A percentile compares a stretch with the other conserved stretches of the same genome.
phyloP scores from a whole-genome alignment of 2,797 vertebrate species.

The Arrhamphus sclerolepis region DNA sequence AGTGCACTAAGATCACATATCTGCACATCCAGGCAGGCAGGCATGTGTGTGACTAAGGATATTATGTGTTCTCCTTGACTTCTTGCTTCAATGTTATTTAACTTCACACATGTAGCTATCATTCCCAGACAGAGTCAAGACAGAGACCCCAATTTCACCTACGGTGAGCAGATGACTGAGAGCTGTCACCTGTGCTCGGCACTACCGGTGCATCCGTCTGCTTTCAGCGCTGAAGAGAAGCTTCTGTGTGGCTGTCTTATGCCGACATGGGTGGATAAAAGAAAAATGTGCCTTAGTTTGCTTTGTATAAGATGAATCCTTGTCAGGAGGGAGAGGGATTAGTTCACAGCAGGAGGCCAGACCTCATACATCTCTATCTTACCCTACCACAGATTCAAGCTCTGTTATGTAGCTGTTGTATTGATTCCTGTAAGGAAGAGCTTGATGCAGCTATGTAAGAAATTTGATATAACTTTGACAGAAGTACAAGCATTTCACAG shows the following conservation, averaged over 20 bases:
- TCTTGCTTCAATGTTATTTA: slow-evolving; percentile 7
- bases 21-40: not conserved
- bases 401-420: slow-evolving; percentile 5
- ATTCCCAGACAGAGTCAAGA: slow-evolving; percentile 34
- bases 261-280: slow-evolving; percentile 49
- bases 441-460: slow-evolving; percentile 12
- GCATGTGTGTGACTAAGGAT: not conserved
- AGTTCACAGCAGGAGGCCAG: slow-evolving; percentile 35
- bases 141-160: slow-evolving; percentile 66
- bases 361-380: slow-evolving; percentile 30
- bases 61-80: slow-evolving; percentile 28
- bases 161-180: slow-evolving; percentile 46
- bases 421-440: slow-evolving; percentile 6
- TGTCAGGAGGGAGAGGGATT: slow-evolving; percentile 55
- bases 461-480: not conserved
- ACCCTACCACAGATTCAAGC: slow-evolving; percentile 15
- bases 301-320: slow-evolving; percentile 53
- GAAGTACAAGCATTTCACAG: not conserved
- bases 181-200: slow-evolving; percentile 59
- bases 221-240: slow-evolving; percentile 32
- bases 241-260: slow-evolving; percentile 37
- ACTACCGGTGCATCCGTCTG: slow-evolving; percentile 39
- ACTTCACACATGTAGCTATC: slow-evolving; percentile 33
- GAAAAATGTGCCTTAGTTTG: slow-evolving; percentile 44
- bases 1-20: slow-evolving; percentile 27